Evolutionary conservation across 2,113 vertebrate species (phyloP), one percentile per base, ranked within the genome.

Genomic region (Microcebus tavaratra): DNA sequence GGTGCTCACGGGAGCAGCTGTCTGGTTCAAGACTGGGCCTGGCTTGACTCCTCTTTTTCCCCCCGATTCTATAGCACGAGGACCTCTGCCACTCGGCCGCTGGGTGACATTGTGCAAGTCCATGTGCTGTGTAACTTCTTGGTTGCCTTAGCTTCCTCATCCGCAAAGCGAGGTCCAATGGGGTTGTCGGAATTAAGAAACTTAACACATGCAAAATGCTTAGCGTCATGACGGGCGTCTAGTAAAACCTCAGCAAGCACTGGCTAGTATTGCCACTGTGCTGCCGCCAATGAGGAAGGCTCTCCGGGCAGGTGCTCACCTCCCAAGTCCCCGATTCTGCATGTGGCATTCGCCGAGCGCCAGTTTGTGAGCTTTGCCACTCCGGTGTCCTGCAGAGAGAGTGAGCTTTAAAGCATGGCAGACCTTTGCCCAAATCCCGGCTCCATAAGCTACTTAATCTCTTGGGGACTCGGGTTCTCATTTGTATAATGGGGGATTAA

Each of bases 401-500:
- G 5, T 17, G 57, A 57, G 8, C 86, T 88, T 36, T 42, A 76
- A 86, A 65, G 27, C 12, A 23, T 10, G 11, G 53, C 65, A 2
- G 45, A 75, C 79, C 57, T 91, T 53, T 27, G 31, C 83, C 55
- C 23, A 59, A 75, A 73, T 94, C 83, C 36, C 29, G 76, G 29
- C 34, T 61, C 23, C 25, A 29, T 31, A 70, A 97, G 21, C 73
- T 50, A 23, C 91, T 94, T 93, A 90, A 61, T 82, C 86, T 93
- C 31, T 79, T 67, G 70, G 84, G 95, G 80, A 68, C 31, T 21
- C 10, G 0, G 72, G 8, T 39, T 76, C 93, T 92, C 53, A 73
- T 90, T 96, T 96, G 90, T 93, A n/a, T 97, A 72, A 76, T 61
- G 48, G 79, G 59, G 31, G 86, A 93, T 90, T 96, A 94, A 70